These are phyloP conservation scores for Tenthredo mesomela DNA, from an alignment of 2,888 invertebrate genomes.

Conservation along the genomic window DNA sequence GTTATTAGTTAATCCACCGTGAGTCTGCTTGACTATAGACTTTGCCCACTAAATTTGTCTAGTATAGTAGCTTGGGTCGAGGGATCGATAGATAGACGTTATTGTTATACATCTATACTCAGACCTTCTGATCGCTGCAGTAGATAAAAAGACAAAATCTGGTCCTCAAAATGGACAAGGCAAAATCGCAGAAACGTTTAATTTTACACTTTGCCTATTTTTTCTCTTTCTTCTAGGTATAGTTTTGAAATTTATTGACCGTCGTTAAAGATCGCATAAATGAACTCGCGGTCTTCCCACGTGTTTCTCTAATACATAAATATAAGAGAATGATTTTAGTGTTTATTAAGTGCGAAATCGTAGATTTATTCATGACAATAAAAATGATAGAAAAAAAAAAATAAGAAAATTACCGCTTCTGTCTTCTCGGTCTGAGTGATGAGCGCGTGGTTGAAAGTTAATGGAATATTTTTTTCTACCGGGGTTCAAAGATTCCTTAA, in stretches of 20 bases:
- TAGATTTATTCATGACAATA: not conserved
- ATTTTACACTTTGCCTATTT: not conserved
- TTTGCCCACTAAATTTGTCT: slow-evolving; percentile 7
- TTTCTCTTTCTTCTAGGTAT: not conserved
- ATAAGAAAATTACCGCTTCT: not conserved
- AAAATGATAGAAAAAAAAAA: not conserved
- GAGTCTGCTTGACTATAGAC: slow-evolving; percentile 24
- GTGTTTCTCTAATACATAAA: not conserved
- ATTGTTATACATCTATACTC: not conserved
- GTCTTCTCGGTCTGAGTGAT: not conserved
- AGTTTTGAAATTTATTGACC: not conserved
- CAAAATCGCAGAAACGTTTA: not conserved
- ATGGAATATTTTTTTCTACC: not conserved
- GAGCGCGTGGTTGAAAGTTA: not conserved
- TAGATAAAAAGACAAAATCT: not conserved
- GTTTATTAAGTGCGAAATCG: not conserved
- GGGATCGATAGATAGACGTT: not conserved
- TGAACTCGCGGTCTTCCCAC: not conserved
- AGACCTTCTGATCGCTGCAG: not conserved
- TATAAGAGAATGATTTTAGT: not conserved
- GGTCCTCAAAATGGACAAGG: not conserved
- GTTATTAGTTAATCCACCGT: slow-evolving; percentile 41
- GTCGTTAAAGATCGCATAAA: not conserved
- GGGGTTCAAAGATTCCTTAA: not conserved
- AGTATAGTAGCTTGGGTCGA: not conserved